Percentiles rank a stretch among this genome's conserved stretches.
These are phyloP conservation scores for Leptatherina wallacei DNA, from an alignment of 2,797 vertebrate species.

Conservation along the genomic window DNA sequence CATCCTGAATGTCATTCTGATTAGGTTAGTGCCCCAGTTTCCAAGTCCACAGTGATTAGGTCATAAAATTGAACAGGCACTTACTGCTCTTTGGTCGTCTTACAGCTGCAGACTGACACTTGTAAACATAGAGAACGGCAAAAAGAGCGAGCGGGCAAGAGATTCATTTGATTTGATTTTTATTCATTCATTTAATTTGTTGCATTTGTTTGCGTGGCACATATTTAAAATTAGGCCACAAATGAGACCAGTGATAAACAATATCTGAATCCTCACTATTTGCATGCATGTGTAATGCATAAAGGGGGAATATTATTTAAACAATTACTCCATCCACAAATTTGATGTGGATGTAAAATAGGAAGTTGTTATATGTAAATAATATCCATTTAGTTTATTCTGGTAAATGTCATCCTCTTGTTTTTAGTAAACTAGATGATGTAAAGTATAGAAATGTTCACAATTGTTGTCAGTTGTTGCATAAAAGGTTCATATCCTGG, in stretches of 20 bases:
- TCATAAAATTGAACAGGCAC: conserved; percentile 14
- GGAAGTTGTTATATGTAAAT: background rate
- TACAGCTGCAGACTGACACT: background rate
- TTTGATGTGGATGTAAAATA: background rate
- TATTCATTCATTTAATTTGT: too few species aligned
- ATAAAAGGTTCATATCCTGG: conserved; percentile 4
- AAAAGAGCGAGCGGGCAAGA: background rate
- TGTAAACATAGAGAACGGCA: background rate
- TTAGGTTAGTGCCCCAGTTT: conserved; percentile 45
- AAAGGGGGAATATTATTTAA: background rate
- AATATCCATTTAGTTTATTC: background rate
- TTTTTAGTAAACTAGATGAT: conserved; percentile 5
- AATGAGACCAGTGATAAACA: conserved; percentile 10
- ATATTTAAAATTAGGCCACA: background rate
- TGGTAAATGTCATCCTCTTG: background rate
- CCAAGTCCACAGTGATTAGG: conserved; percentile 38
- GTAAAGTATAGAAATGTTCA: conserved; percentile 27
- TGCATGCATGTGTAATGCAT: background rate
- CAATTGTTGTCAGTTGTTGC: conserved; percentile 30
- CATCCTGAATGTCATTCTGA: conserved; percentile 15
- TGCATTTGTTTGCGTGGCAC: too few species aligned
- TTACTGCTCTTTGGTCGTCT: conserved; percentile 23
- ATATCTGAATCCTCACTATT: too few species aligned
- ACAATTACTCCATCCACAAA: background rate
- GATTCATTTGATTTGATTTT: background rate